Evolutionary conservation across 2,888 invertebrate species (phyloP), one percentile per base, ranked within the genome.

Genomic region (Acrobasis repandana): DNA sequence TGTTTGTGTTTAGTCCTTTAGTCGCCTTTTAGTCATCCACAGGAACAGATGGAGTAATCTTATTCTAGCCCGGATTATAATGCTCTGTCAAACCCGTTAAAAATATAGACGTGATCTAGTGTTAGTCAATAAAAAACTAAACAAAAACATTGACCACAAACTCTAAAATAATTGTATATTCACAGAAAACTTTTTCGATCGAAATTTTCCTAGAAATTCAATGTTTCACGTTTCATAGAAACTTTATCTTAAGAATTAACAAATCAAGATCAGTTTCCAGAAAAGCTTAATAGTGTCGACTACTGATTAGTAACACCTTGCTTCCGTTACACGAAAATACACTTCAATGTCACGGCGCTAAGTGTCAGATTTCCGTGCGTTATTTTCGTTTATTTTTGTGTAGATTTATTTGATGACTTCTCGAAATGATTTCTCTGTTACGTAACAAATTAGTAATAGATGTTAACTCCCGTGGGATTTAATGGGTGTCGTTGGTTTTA

Each of bases 151-250:
- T 14, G 33, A 14, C 11, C n/a, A 28, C 1, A 46, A 14, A 18
- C 20, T 20, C 46, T 0, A 28, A 56, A 28, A 56, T 46, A 28
- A n/a, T 28, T 46, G 36, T 28, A 56, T 10, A 20, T 56, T 56
- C 56, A 28, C 20, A 36, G 58, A 58, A 58, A 48, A 16, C 33
- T 49, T 58, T 34, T 49, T 18, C n/a, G 9, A 34, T 16, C 3
- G 33, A 38, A 20, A 38, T 14, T 18, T 58, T 16, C 48, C 9
- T 1, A 16, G 28, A 58, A 58, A 49, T n/a, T 36, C 16, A 14
- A n/a, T 49, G 36, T 49, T 58, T 49, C n/a, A 58, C 34, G 38
- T 58, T 58, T 58, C 58, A 34, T 36, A 20, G 58, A 58, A 58
- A 36, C 20, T 58, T 38, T 58, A 56, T 51, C 33, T 51, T 10